phyloP scores from a whole-genome alignment of 2,113 vertebrate species.

The Peromyscus leucopus region DNA sequence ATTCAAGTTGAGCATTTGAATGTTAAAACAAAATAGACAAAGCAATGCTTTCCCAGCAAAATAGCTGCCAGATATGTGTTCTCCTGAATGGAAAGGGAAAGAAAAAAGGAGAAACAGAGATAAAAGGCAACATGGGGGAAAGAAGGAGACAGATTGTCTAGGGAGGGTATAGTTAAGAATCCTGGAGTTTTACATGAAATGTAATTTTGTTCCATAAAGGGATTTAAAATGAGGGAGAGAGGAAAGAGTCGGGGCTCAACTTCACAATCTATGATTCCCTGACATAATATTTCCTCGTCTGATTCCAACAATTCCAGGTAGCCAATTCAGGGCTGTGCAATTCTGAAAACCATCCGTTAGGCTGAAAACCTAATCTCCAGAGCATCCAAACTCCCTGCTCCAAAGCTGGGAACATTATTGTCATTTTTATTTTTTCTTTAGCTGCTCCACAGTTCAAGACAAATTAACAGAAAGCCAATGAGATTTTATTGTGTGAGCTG shows the following conservation, averaged over 20 bases:
- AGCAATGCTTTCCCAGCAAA: conserved; percentile 19
- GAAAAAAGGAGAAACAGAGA: background rate
- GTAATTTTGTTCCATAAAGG: conserved; percentile 39
- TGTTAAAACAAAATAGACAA: conserved; percentile 75
- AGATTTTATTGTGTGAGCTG: background rate
- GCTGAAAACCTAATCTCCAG: background rate
- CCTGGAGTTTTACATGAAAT: conserved; percentile 53
- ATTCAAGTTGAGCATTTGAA: conserved; percentile 74
- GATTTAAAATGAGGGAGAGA: conserved; percentile 30
- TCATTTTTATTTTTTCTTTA: conserved; percentile 3
- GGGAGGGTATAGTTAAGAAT: background rate
- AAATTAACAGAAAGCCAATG: conserved; percentile 40
- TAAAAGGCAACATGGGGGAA: background rate
- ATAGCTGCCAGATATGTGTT: background rate
- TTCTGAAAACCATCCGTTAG: background rate
- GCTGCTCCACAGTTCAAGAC: background rate
- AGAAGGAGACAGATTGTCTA: background rate
- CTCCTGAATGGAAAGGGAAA: background rate
- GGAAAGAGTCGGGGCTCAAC: background rate
- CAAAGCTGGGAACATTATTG: conserved; percentile 21
- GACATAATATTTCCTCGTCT: conserved; percentile 31
- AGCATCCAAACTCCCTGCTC: background rate
- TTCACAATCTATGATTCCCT: conserved; percentile 40
- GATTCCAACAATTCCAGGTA: conserved; percentile 24
- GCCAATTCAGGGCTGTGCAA: background rate